A percentile compares a stretch with the other conserved stretches of the same genome.
phyloP scores from a whole-genome alignment of 2,113 vertebrate species.

The Gobius niger region DNA sequence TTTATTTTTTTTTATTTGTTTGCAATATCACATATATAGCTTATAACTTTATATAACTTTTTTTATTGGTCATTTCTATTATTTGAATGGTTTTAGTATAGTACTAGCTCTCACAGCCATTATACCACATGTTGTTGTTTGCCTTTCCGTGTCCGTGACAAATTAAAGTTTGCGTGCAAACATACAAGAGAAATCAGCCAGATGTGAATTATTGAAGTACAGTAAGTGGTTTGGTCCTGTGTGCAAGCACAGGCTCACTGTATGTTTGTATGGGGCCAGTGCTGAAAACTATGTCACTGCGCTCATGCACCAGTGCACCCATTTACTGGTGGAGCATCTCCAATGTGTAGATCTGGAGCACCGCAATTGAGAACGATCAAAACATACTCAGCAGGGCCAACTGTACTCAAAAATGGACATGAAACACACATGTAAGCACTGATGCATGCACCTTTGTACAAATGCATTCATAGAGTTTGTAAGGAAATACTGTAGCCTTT shows the following conservation, averaged over 20 bases:
- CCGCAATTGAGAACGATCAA: slow-evolving; percentile 72
- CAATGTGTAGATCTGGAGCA: slow-evolving; percentile 57
- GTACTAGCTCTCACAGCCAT: not conserved
- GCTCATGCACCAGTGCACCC: slow-evolving; percentile 59
- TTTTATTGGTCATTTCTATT: not conserved
- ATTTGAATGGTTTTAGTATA: not conserved
- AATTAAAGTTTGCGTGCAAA: slow-evolving; percentile 3
- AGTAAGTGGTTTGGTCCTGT: slow-evolving; percentile 16
- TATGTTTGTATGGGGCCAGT: slow-evolving; percentile 24
- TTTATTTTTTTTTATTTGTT: too few species aligned
- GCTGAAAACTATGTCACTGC: slow-evolving; percentile 64
- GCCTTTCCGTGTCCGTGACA: not conserved
- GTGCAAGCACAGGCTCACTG: not conserved
- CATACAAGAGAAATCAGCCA: not conserved
- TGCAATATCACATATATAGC: too few species aligned
- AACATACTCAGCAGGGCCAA: slow-evolving; percentile 54
- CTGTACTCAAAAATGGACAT: slow-evolving; percentile 33
- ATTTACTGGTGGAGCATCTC: slow-evolving; percentile 62
- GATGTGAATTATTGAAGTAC: slow-evolving; percentile 46
- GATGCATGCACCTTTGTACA: slow-evolving; percentile 40
- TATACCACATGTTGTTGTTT: not conserved
- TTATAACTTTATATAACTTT: too few species aligned
- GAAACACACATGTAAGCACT: slow-evolving; percentile 29
- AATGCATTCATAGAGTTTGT: slow-evolving; percentile 27
- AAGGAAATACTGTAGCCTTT: slow-evolving; percentile 36